Conservation (phyloP, 2,888 invertebrate species). For the Eremobia ochroleuca region DNA sequence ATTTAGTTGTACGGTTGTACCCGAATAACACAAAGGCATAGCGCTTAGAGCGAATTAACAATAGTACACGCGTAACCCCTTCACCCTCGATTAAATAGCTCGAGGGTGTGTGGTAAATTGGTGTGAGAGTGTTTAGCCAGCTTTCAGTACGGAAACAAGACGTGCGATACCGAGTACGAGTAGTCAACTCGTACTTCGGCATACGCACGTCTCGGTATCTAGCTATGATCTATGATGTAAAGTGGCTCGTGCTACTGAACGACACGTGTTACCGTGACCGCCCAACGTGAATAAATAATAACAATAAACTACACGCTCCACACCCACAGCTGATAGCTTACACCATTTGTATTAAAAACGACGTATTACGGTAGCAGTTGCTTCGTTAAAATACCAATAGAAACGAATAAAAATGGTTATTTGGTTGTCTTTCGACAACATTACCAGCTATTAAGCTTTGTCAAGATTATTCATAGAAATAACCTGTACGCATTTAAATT, state of each 20-base stretch:
- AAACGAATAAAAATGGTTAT: constrained; percentile 38
- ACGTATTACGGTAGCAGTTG: constrained; percentile 59
- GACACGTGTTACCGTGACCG: constrained; percentile 78
- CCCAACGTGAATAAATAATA: constrained; percentile 79
- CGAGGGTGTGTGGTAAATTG: constrained; percentile 76
- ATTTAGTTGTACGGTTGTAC: constrained; percentile 31
- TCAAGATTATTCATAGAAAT: constrained; percentile 24
- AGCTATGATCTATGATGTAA: constrained; percentile 71
- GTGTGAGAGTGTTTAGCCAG: constrained; percentile 72
- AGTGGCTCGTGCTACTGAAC: constrained; percentile 74
- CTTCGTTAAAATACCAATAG: constrained; percentile 63
- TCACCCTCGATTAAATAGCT: constrained; percentile 75
- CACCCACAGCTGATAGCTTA: constrained; percentile 75
- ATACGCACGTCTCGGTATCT: constrained; percentile 35
- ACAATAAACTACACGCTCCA: constrained; percentile 72
- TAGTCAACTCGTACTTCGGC: constrained; percentile 6
- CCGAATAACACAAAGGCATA: constrained; percentile 58
- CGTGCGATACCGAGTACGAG: constrained; percentile 34
- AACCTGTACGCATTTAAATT: constrained; percentile 22
- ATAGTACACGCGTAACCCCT: constrained; percentile 70
- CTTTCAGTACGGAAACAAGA: constrained; percentile 63
- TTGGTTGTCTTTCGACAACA: constrained; percentile 25
- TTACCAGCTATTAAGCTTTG: constrained; percentile 11
- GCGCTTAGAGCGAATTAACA: constrained; percentile 61
- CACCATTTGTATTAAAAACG: constrained; percentile 75